These are phyloP conservation scores for Zoanthus solanderi DNA, from an alignment of 92 coral and sea anemone genomes.

Conservation along the genomic window DNA sequence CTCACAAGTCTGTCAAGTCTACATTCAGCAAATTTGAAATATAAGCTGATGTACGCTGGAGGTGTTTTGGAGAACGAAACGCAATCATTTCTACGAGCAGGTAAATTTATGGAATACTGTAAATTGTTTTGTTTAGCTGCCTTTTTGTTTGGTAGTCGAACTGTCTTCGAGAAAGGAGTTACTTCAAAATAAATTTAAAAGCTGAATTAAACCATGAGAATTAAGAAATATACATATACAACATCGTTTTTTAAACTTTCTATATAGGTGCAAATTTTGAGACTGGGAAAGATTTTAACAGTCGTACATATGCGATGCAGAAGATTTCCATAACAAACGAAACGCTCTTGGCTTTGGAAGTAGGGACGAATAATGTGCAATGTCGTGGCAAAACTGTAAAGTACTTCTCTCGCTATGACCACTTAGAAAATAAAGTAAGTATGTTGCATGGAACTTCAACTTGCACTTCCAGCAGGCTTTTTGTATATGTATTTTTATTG, in stretches of 20 bases:
- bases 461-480: background rate
- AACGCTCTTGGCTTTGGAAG: constrained; percentile 2
- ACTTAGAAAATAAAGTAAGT: constrained; percentile 27
- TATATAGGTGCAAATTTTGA: background rate
- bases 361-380: constrained; percentile 9
- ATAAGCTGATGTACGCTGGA: background rate
- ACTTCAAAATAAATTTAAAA: background rate
- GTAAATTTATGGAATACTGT: background rate
- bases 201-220: background rate
- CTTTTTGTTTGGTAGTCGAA: background rate
- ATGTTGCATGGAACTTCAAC: background rate
- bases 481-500: too few species aligned
- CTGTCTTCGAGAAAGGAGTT: background rate
- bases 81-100: background rate
- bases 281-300: background rate
- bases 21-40: too few species aligned
- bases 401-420: constrained; percentile 35
- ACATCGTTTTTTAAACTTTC: background rate
- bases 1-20: too few species aligned
- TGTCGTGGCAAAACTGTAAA: constrained; percentile 25
- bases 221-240: background rate
- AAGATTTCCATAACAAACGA: constrained; percentile 39
- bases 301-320: constrained; percentile 1
- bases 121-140: background rate
- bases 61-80: background rate